Evolutionary conservation across 2,113 vertebrate species (phyloP).

Genomic region (Lagopus muta): DNA sequence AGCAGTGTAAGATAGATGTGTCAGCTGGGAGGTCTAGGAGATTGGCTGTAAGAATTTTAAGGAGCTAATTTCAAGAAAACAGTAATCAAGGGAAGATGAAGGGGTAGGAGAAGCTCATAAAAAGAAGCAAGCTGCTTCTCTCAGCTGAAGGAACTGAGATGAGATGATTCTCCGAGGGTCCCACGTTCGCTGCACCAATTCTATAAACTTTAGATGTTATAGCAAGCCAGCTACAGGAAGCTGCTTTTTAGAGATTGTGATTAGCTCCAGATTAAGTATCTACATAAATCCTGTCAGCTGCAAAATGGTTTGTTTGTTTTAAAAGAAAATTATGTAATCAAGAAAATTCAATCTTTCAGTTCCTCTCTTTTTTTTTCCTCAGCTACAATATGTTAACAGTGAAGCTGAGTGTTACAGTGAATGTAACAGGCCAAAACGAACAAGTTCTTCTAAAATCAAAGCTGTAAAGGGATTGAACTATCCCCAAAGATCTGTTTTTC

Average conservation of each 20-base stretch:
- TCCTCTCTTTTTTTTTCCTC: not conserved
- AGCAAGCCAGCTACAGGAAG: not conserved
- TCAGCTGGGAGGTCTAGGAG: slow-evolving; percentile 29
- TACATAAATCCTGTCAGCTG: slow-evolving; percentile 22
- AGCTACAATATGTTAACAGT: not conserved
- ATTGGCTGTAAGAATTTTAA: slow-evolving; percentile 51
- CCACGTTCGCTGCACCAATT: not conserved
- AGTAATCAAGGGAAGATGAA: slow-evolving; percentile 28
- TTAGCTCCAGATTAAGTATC: slow-evolving; percentile 1
- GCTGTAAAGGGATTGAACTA: not conserved
- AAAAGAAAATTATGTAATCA: not conserved
- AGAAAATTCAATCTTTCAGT: not conserved
- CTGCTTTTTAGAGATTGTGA: not conserved
- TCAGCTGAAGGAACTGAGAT: not conserved
- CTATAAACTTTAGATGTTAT: not conserved
- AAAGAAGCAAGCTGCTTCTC: slow-evolving; percentile 14
- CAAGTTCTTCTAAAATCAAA: not conserved
- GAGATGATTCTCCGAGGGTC: not conserved
- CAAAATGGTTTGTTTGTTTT: slow-evolving; percentile 30
- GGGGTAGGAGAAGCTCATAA: not conserved
- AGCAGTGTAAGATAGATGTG: slow-evolving; percentile 31
- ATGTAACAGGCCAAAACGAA: not conserved
- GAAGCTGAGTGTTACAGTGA: not conserved
- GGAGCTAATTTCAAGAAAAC: slow-evolving; percentile 53
- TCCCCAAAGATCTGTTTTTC: not conserved